A percentile compares a stretch with the other conserved stretches of the same genome.
Conservation (phyloP, 2,113 vertebrate genomes). For the Mohoua ochrocephala region DNA sequence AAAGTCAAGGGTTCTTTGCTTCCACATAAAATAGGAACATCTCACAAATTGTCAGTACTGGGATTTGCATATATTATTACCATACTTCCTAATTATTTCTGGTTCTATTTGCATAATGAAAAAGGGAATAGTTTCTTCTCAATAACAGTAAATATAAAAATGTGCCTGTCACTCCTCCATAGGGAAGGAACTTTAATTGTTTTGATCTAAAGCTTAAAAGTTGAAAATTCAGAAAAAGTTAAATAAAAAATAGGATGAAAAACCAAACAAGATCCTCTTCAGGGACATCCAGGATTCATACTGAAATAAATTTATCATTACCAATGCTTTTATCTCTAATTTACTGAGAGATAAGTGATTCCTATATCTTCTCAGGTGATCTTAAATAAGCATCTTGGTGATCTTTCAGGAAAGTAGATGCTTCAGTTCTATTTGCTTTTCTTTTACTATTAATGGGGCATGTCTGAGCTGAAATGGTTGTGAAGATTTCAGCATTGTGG, state of each 20-base stretch:
- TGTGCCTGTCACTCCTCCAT: not conserved
- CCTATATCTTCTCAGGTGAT: not conserved
- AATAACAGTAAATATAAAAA: slow-evolving; percentile 13
- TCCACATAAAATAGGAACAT: not conserved
- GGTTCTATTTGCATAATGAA: not conserved
- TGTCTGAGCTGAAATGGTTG: not conserved
- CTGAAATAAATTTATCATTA: not conserved
- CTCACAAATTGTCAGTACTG: not conserved
- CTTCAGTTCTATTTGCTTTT: not conserved
- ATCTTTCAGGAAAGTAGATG: not conserved
- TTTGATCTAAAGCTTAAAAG: not conserved
- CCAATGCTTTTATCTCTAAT: not conserved
- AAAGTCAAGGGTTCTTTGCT: not conserved
- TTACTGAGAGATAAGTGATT: not conserved
- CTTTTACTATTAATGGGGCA: not conserved
- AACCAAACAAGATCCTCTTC: not conserved
- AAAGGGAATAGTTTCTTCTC: not conserved
- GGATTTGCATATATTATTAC: slow-evolving; percentile 2
- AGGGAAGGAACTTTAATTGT: not conserved
- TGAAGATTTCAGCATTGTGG: not conserved
- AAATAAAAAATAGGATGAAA: not conserved
- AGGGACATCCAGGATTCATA: not conserved
- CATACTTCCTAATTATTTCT: slow-evolving; percentile 47
- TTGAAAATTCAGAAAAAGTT: not conserved
- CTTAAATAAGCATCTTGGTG: not conserved